Conservation (phyloP, 2,888 invertebrate genomes). For the Parascotia fuliginaria region DNA sequence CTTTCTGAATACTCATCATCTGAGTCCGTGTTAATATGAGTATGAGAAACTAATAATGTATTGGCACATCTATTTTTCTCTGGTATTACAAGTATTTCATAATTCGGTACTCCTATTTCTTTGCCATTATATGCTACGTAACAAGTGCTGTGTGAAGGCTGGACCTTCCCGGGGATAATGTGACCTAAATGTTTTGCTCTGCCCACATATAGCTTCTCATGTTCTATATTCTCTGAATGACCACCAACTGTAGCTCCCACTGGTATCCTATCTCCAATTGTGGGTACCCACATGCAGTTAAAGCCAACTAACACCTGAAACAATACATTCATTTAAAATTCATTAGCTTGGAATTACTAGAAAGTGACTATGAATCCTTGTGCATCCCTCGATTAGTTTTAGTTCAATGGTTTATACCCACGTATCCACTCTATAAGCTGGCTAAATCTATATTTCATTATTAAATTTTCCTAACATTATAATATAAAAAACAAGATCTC, state of each 20-base stretch:
- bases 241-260: slow-evolving; percentile 89
- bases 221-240: slow-evolving; percentile 69
- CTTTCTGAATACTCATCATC: no score
- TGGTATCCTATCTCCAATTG: slow-evolving; percentile 86
- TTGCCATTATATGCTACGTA: slow-evolving; percentile 87
- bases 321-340: neutral
- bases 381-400: no score
- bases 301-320: slow-evolving; percentile 69
- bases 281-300: slow-evolving; percentile 82
- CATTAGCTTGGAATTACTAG: neutral
- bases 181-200: slow-evolving; percentile 89
- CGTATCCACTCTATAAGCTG: no score
- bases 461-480: no score
- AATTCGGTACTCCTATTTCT: slow-evolving; percentile 50
- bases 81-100: slow-evolving; percentile 58
- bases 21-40: slow-evolving; percentile 28
- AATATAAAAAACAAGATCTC: no score
- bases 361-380: no score
- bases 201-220: slow-evolving; percentile 86
- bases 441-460: no score
- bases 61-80: slow-evolving; percentile 37
- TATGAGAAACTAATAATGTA: slow-evolving; percentile 25
- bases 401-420: no score
- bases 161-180: slow-evolving; percentile 92
- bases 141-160: slow-evolving; percentile 88